Base-by-base conservation (phyloP, 1,140 invertebrate genomes). In the Globodera ellingtonae region DNA sequence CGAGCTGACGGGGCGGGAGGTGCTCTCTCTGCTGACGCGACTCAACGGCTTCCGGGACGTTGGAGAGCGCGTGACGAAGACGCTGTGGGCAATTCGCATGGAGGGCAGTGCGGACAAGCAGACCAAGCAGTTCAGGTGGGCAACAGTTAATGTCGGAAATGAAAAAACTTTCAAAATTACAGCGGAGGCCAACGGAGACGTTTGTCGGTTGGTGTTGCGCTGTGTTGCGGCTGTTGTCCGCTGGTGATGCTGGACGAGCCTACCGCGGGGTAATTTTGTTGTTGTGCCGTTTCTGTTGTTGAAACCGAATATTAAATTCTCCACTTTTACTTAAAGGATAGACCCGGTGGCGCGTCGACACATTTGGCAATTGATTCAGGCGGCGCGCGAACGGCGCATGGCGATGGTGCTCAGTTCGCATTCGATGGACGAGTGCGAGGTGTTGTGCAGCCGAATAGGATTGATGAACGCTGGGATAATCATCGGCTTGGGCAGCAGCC, bases 381-480 rank as follows among this genome's bases (percentile, higher is more conserved):
- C 88, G 47, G 75, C 84, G 48, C 78, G 85, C 0, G 62, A 83
- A 69, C 84, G 84, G 46, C 47, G 66, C 66, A 70, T 82, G 44
- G 85, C 85, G 6, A 79, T 87, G 52, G 56, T 89, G 13, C 79
- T 89, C 15, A 90, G 88, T 9, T 86, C 87, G 7, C 88, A 89
- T 78, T 86, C 87, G 50, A 89, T 89, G 88, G 88, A 89, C 66
- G 88, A 89, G 75, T 87, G 84, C 65, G 89, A 89, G 47, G 86
- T 79, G 35, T 77, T 89, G 13, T 89, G 89, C 65, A 93, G 93
- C 56, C 90, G 94, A 73, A 89, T 96, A 72, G 94, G 94, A 44
- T 94, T 96, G 69, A 95, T 96, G 94, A 94, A 95, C 0, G 93
- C 93, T 87, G 95, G 95, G 0, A 91, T 93, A 75, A 91, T 95